A percentile compares a stretch with the other conserved stretches of the same genome.
phyloP scores from a whole-genome alignment of 2,113 vertebrate species.

The Scartelaos histophorus region DNA sequence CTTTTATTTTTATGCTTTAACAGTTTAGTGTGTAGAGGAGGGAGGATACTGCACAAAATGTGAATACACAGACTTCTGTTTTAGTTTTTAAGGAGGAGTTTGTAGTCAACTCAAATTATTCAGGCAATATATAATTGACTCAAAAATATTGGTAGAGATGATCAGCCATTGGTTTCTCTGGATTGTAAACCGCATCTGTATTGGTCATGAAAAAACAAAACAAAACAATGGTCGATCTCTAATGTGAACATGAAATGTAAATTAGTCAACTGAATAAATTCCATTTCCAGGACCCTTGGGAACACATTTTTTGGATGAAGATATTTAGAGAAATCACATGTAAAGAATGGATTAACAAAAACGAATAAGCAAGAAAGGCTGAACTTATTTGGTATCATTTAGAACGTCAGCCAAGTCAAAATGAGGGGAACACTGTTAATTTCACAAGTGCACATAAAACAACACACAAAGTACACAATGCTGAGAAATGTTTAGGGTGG shows the following conservation, averaged over 20 bases:
- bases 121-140: too few relatives aligned
- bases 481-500: not conserved
- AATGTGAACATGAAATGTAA: not conserved
- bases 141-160: too few relatives aligned
- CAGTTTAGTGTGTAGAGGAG: too few relatives aligned
- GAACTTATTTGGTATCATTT: not conserved
- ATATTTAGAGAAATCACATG: not conserved
- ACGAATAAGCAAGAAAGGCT: not conserved
- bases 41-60: too few relatives aligned
- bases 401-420: not conserved
- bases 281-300: not conserved
- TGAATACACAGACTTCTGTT: too few relatives aligned
- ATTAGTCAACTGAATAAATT: not conserved
- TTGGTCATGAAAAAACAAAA: too few relatives aligned
- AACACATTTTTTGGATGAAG: not conserved
- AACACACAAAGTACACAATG: slow-evolving; percentile 15
- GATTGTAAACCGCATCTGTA: too few relatives aligned
- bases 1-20: too few relatives aligned
- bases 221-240: too few relatives aligned
- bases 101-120: too few relatives aligned
- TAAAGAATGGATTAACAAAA: not conserved
- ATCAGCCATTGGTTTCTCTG: too few relatives aligned
- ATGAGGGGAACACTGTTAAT: not conserved
- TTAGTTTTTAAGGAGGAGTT: too few relatives aligned
- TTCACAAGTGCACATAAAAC: not conserved